Evolutionary conservation across 2,113 vertebrate genomes (phyloP).

Genomic region (Mustela lutreola): DNA sequence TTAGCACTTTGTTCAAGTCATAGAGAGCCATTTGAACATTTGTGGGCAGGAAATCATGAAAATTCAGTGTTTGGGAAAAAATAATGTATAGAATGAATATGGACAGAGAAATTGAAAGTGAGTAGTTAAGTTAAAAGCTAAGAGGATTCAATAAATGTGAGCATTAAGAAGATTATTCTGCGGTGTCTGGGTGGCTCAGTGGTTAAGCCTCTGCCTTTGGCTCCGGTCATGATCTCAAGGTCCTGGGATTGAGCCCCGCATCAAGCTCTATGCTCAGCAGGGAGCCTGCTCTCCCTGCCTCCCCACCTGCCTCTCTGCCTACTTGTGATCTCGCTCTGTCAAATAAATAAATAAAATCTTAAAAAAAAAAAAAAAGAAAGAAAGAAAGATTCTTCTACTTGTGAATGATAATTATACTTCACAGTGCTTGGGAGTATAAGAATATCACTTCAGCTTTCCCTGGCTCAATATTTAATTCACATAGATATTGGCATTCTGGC

Average conservation of each 20-base stretch:
- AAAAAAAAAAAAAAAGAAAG: too few relatives aligned
- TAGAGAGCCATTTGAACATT: neutral
- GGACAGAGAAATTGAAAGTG: neutral
- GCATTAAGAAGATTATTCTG: neutral
- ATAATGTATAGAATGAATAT: neutral
- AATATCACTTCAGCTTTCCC: neutral
- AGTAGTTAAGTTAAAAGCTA: neutral
- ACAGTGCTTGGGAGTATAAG: neutral
- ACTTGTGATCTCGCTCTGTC: too few relatives aligned
- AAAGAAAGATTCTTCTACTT: neutral
- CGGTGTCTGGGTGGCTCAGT: too few relatives aligned
- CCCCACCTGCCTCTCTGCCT: too few relatives aligned
- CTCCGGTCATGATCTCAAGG: too few relatives aligned
- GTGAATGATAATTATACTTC: neutral
- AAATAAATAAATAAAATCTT: too few relatives aligned
- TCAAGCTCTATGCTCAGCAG: too few relatives aligned
- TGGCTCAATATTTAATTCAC: neutral
- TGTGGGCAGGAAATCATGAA: neutral
- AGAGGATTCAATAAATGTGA: neutral
- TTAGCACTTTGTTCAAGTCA: neutral
- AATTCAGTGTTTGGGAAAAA: neutral
- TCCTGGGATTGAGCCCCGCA: too few relatives aligned
- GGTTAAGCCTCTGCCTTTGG: too few relatives aligned
- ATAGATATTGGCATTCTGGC: neutral
- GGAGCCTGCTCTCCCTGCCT: too few relatives aligned